Percentiles rank a stretch among this genome's conserved stretches.
Evolutionary conservation across 2,888 invertebrate genomes (phyloP).

Genomic region (Penaeus monodon): DNA sequence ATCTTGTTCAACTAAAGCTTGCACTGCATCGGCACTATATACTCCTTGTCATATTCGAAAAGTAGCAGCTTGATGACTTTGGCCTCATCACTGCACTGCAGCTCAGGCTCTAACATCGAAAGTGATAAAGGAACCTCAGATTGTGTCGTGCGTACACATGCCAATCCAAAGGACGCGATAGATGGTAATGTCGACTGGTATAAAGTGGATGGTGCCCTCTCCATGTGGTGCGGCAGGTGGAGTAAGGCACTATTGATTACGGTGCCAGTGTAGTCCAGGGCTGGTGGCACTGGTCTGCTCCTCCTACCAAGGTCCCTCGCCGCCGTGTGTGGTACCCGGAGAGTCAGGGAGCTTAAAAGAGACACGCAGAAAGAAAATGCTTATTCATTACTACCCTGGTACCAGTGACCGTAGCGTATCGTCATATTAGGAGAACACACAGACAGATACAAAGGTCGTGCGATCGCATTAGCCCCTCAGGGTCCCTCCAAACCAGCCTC

Average conservation of each 20-base stretch:
- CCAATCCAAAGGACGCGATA: too few relatives aligned
- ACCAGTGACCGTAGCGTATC: too few relatives aligned
- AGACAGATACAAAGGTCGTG: constrained; percentile 12
- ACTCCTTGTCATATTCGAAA: too few relatives aligned
- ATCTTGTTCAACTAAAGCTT: too few relatives aligned
- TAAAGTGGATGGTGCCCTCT: constrained; percentile 5
- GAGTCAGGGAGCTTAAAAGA: constrained; percentile 16
- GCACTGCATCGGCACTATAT: too few relatives aligned
- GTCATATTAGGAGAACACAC: neutral
- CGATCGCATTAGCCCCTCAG: neutral
- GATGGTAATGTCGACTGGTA: neutral
- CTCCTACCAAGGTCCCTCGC: too few relatives aligned
- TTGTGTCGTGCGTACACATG: too few relatives aligned
- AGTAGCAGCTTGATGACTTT: too few relatives aligned
- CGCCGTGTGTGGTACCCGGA: neutral
- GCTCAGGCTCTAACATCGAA: too few relatives aligned
- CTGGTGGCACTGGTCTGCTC: constrained; percentile 7
- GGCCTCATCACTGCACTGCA: too few relatives aligned
- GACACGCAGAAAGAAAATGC: neutral
- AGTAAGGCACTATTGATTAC: constrained; percentile 34
- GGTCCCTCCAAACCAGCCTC: neutral
- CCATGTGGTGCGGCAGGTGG: constrained; percentile 35
- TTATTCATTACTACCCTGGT: too few relatives aligned
- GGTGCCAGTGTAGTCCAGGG: constrained; percentile 13
- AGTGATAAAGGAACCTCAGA: too few relatives aligned